Percentiles rank a stretch among this genome's conserved stretches.
These are phyloP conservation scores for Arenicola marina DNA, from an alignment of 2,888 invertebrate species.

Conservation along the genomic window DNA sequence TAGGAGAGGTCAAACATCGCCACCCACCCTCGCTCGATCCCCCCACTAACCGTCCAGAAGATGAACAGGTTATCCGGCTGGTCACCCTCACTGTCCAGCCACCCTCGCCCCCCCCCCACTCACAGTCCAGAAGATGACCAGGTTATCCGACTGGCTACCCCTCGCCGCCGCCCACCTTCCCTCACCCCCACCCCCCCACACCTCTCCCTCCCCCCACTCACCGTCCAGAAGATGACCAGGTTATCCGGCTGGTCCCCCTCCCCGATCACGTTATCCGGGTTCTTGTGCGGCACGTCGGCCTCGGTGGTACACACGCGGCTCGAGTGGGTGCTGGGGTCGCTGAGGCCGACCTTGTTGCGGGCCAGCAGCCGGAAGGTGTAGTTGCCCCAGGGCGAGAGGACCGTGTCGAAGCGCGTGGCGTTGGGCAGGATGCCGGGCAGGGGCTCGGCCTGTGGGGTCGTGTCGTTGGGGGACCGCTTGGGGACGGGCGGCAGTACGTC, in stretches of 20 bases:
- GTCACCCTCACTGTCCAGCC: no score
- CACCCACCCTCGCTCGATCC: no score
- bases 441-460: constrained; percentile 33
- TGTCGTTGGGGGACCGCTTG: constrained; percentile 16
- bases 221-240: constrained; percentile 59
- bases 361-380: constrained; percentile 60
- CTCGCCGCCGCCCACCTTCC: no score
- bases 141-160: no score
- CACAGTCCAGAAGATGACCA: no score
- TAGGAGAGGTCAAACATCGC: no score
- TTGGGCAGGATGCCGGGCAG: constrained; percentile 35
- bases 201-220: no score
- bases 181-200: no score
- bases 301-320: constrained; percentile 45
- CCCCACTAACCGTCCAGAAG: no score
- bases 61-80: no score
- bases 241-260: constrained; percentile 48
- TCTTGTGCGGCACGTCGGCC: constrained; percentile 43
- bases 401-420: constrained; percentile 36
- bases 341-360: constrained; percentile 58
- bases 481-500: constrained; percentile 68
- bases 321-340: constrained; percentile 51
- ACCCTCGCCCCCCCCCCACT: no score
- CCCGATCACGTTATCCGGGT: constrained; percentile 55
- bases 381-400: constrained; percentile 51